phyloP scores from a whole-genome alignment of 1,140 invertebrate genomes.

The Dufourea novaeangliae region DNA sequence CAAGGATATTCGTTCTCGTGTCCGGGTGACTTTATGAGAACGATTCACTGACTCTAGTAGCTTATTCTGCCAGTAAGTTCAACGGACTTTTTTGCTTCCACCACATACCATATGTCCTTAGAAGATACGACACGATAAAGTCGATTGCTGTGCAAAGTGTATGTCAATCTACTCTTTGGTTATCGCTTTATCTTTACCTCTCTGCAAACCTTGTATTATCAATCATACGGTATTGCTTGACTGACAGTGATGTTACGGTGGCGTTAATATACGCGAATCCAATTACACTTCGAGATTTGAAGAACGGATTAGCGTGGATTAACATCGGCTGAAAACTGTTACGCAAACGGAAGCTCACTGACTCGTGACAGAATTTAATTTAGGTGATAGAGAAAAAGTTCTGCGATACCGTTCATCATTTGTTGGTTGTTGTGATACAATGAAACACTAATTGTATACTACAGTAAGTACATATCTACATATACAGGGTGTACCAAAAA shows the following conservation, averaged over 20 bases:
- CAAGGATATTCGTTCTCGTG: no score
- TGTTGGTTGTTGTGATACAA: no score
- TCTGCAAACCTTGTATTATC: constrained; percentile 3
- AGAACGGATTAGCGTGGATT: not conserved
- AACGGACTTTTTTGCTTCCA: not conserved
- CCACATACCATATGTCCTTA: not conserved
- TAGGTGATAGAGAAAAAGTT: no score
- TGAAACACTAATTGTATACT: no score
- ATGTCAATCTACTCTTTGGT: constrained; percentile 14
- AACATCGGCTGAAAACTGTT: not conserved
- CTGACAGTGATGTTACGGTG: not conserved
- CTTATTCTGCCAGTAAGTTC: not conserved
- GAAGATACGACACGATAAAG: not conserved
- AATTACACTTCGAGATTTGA: not conserved
- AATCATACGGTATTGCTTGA: constrained; percentile 14
- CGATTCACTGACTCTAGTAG: no score
- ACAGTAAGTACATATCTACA: no score
- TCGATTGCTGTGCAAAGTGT: constrained; percentile 2
- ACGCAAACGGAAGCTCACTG: no score
- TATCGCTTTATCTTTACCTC: constrained; percentile 12
- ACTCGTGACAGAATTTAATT: no score
- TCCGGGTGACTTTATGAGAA: no score
- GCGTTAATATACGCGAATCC: not conserved
- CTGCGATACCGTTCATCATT: no score
- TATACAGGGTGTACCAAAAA: no score